A percentile compares a stretch with the other conserved stretches of the same genome.
These are phyloP conservation scores for Myotis lucifugus DNA, from an alignment of 2,113 vertebrate genomes.

Conservation along the genomic window DNA sequence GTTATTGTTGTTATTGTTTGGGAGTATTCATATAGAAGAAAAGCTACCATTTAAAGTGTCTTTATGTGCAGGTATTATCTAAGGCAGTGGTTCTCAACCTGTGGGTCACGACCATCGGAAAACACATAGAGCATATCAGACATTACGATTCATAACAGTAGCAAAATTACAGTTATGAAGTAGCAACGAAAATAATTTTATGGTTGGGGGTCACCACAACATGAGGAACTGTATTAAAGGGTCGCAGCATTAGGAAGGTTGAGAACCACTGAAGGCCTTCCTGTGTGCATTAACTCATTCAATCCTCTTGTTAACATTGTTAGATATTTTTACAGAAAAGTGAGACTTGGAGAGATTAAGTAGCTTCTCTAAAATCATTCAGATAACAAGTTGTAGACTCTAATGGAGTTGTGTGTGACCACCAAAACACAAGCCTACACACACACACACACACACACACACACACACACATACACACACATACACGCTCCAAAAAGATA, in stretches of 20 bases:
- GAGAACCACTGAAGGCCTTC: neutral
- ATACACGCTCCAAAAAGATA: neutral
- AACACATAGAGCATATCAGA: no score
- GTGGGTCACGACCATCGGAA: no score
- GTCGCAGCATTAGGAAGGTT: no score
- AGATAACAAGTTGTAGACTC: neutral
- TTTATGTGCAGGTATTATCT: neutral
- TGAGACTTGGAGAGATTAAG: constrained; percentile 2
- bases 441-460: neutral
- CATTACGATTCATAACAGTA: no score
- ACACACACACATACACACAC: neutral
- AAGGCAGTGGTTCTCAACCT: no score
- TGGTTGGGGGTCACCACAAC: no score
- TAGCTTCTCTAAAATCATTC: constrained; percentile 26
- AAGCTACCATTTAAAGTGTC: constrained; percentile 27
- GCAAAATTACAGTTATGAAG: no score
- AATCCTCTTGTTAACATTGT: neutral
- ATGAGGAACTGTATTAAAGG: no score
- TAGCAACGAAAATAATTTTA: no score
- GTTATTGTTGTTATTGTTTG: neutral
- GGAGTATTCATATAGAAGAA: neutral
- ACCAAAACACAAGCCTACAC: neutral
- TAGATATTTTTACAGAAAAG: neutral
- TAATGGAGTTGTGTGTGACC: neutral
- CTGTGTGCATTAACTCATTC: neutral